Evolutionary conservation across 2,888 invertebrate species (phyloP).

Genomic region (Lasioglossum leucozonium): DNA sequence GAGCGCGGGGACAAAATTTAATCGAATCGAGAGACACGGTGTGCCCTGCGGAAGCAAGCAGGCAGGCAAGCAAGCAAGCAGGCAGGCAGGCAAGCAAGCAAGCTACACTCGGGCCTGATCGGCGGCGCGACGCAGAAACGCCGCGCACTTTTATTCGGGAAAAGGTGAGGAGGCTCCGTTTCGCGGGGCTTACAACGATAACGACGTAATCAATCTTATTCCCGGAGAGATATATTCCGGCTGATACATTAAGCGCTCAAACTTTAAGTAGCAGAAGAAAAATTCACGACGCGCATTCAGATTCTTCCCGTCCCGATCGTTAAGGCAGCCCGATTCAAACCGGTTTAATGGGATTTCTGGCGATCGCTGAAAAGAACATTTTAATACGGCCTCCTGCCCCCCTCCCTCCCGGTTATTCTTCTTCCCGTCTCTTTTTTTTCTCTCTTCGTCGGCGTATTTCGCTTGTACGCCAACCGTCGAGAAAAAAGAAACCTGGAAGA

Average conservation of each 20-base stretch:
- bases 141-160: constrained; percentile 57
- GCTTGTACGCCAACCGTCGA: constrained; percentile 34
- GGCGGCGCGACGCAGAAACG: constrained; percentile 19
- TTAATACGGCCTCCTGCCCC: constrained; percentile 51
- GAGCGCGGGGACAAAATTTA: constrained; percentile 76
- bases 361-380: constrained; percentile 64
- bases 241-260: constrained; percentile 69
- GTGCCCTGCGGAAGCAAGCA: constrained; percentile 16
- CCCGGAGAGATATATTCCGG: constrained; percentile 64
- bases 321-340: constrained; percentile 63
- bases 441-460: constrained; percentile 21
- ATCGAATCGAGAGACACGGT: constrained; percentile 72
- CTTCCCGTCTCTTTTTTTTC: constrained; percentile 3
- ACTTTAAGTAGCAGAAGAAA: constrained; percentile 63
- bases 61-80: background rate
- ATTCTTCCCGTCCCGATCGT: constrained; percentile 56
- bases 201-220: constrained; percentile 73
- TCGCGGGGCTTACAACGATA: constrained; percentile 58
- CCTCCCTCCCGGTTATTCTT: constrained; percentile 4
- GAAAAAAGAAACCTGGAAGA: background rate
- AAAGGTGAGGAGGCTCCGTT: constrained; percentile 45
- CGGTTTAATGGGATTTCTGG: constrained; percentile 68
- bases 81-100: too few species aligned
- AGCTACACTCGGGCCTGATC: constrained; percentile 56
- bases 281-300: constrained; percentile 63